A percentile compares a stretch with the other conserved stretches of the same genome.
phyloP scores from a whole-genome alignment of 1,140 invertebrate genomes.

The Ericerus pela region DNA sequence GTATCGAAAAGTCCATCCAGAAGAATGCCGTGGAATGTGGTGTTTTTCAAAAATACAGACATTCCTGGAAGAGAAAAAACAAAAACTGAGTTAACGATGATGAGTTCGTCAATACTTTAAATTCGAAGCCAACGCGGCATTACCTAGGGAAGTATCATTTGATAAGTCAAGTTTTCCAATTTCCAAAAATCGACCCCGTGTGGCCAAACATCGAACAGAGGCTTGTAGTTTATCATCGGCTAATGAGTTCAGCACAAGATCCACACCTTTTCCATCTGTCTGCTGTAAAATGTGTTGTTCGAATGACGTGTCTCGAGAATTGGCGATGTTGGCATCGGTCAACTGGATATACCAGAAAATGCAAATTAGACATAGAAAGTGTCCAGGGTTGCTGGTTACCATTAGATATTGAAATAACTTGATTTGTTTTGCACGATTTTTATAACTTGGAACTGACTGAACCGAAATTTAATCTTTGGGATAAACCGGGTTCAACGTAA shows the following conservation, averaged over 20 bases:
- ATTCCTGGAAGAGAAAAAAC: conserved; percentile 46
- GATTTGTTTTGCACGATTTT: no score
- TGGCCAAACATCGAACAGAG: conserved; percentile 72
- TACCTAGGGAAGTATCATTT: conserved; percentile 61
- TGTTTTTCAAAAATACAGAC: conserved; percentile 88
- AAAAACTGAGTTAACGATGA: not conserved
- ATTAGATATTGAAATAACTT: no score
- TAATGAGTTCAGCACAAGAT: conserved; percentile 84
- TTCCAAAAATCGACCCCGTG: conserved; percentile 85
- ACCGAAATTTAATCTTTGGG: no score
- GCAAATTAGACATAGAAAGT: no score
- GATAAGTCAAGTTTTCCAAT: conserved; percentile 94
- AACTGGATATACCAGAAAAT: no score
- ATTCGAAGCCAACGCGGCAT: conserved; percentile 16
- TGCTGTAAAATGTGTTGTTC: conserved; percentile 67
- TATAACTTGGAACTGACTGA: no score
- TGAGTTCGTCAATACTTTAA: not conserved
- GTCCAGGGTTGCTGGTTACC: no score
- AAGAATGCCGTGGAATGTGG: conserved; percentile 89
- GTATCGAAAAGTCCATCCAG: conserved; percentile 76
- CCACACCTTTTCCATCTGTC: conserved; percentile 74
- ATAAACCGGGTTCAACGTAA: no score
- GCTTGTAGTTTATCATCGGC: conserved; percentile 86
- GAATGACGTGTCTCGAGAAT: conserved; percentile 81
- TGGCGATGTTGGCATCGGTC: conserved; percentile 67